Base-by-base conservation (phyloP, 2,113 vertebrate genomes). In the Myotis lucifugus region DNA sequence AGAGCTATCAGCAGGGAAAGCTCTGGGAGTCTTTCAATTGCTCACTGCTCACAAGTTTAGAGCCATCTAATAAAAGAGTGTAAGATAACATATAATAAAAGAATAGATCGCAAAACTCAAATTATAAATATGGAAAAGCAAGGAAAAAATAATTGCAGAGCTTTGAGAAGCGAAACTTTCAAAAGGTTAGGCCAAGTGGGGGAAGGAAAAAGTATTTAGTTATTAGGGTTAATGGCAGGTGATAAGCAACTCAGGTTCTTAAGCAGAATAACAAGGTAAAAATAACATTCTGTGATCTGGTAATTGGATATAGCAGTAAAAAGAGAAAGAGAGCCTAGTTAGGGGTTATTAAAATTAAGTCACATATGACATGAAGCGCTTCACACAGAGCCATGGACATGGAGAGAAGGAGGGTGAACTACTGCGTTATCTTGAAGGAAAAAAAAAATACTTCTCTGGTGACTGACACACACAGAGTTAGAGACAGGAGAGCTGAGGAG, bases 21-120 rank as follows among this genome's bases (percentile, higher is more conserved):
- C 42, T 42, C 7, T 83, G 34, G 27, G 59, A 67, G 46, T 40
- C 32, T 37, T 50, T 79, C 21, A 32, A 14, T 7, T 46, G 70
- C 56, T 32, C 70, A 64, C 1, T 21, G 8, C 34, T 88, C 48
- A 32, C 17, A 85, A 72, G 32, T 18, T 78, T 73, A 23, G 25
- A 88, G 37, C 7, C 48, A 61, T 6, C 23, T 76, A 32, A n/a
- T 4, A 12, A 25, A 25, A 87, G 76, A 92, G 37, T 73, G 6
- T 91, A 70, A 94, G 77, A 72, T 56, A 52, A 79, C 19, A 83
- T 48, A 54, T 42, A 76, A 89, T 54, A 50, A 85, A 96, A 91
- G 48, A 64, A 64, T 23, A 95, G 29, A 37, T 12, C n/a, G 9
- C 4, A 46, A 46, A 56, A 84, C 13, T 89, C 34, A 85, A 92